phyloP scores from a whole-genome alignment of 2,888 invertebrate species.

The Lasius platythorax region DNA sequence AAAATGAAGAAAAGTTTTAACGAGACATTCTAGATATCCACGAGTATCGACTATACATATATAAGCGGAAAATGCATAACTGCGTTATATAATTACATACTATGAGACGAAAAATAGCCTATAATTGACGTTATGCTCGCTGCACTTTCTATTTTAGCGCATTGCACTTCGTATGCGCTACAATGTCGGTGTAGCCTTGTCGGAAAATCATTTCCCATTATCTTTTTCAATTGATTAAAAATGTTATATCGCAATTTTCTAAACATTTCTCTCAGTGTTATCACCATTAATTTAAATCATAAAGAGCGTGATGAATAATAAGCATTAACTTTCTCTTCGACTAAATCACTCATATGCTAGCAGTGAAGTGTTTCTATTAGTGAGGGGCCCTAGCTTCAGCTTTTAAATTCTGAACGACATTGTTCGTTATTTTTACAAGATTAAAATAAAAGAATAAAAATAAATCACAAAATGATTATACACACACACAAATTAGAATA shows the following conservation, averaged over 20 bases:
- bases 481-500: background rate
- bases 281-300: conserved; percentile 43
- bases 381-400: background rate
- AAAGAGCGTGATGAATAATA: conserved; percentile 44
- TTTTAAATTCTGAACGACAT: background rate
- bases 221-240: conserved; percentile 5
- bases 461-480: background rate
- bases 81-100: conserved; percentile 70
- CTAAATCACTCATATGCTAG: conserved; percentile 14
- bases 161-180: conserved; percentile 22
- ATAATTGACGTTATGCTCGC: conserved; percentile 61
- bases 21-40: background rate
- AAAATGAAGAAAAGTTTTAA: background rate
- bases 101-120: conserved; percentile 66
- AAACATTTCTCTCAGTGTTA: conserved; percentile 12
- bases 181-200: background rate
- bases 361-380: background rate
- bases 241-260: conserved; percentile 13
- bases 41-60: conserved; percentile 39
- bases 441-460: background rate
- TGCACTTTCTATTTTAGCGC: conserved; percentile 70
- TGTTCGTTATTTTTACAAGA: conserved; percentile 3
- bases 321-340: conserved; percentile 46
- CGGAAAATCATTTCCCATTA: conserved; percentile 21
- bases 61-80: conserved; percentile 59